Percentiles rank a stretch among this genome's conserved stretches.
Evolutionary conservation across 2,888 invertebrate genomes (phyloP).

Genomic region (Notocelia uddmanniana): DNA sequence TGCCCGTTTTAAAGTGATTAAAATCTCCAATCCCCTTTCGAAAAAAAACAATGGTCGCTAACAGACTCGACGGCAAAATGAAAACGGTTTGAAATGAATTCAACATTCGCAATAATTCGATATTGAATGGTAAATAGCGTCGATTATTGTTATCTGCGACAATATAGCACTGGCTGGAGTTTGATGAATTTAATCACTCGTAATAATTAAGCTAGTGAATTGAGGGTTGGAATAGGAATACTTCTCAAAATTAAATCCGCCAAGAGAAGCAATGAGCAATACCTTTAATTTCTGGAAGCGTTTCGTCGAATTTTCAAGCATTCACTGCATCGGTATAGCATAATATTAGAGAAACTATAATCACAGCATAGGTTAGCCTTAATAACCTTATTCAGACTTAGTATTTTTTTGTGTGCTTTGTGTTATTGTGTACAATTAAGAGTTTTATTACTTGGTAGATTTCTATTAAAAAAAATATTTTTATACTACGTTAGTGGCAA

Average conservation of each 20-base stretch:
- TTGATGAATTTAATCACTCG: constrained; percentile 62
- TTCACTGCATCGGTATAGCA: too few species aligned
- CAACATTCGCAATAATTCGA: constrained; percentile 39
- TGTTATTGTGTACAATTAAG: too few species aligned
- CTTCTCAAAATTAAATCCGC: background rate
- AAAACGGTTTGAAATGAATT: constrained; percentile 31
- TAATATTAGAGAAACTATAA: too few species aligned
- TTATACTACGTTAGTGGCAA: too few species aligned
- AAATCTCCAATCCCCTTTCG: constrained; percentile 24
- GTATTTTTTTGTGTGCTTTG: too few species aligned
- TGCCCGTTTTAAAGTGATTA: constrained; percentile 33
- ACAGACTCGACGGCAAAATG: constrained; percentile 36
- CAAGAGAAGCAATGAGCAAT: too few species aligned
- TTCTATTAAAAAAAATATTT: too few species aligned
- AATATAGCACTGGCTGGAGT: constrained; percentile 55
- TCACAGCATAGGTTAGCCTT: too few species aligned
- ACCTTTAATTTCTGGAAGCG: too few species aligned
- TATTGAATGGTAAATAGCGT: constrained; percentile 52
- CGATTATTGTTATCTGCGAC: constrained; percentile 66
- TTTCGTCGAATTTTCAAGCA: too few species aligned
- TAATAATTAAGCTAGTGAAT: background rate
- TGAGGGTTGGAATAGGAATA: background rate
- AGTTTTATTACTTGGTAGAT: too few species aligned
- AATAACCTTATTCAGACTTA: too few species aligned
- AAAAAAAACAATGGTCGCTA: constrained; percentile 27